Conservation (phyloP, 2,888 invertebrate genomes). For the Stictocephala bisonia region DNA sequence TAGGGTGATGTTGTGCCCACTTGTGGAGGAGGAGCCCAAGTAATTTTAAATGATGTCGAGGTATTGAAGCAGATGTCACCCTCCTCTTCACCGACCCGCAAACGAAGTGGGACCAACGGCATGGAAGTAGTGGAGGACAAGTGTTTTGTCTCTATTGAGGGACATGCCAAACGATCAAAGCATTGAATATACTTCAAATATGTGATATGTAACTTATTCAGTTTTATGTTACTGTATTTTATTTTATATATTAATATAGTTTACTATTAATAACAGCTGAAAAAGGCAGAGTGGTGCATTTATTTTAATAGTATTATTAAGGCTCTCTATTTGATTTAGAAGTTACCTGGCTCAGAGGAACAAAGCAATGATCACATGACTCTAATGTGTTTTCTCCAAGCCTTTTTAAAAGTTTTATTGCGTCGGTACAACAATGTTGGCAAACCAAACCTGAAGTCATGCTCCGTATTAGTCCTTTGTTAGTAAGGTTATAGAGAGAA, state of each 20-base stretch:
- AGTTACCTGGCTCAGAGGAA: no score
- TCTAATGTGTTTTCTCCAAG: no score
- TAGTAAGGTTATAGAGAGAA: no score
- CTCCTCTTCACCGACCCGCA: slow-evolving; percentile 66
- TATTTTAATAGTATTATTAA: no score
- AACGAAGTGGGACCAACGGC: slow-evolving; percentile 58
- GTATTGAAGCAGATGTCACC: slow-evolving; percentile 86
- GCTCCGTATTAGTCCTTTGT: no score
- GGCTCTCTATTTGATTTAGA: no score
- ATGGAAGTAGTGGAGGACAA: slow-evolving; percentile 61
- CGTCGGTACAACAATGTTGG: no score
- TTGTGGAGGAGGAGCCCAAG: slow-evolving; percentile 93
- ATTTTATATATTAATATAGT: neutral
- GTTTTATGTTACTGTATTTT: neutral
- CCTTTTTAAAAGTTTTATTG: no score
- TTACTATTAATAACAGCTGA: no score
- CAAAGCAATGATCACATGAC: no score
- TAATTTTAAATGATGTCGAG: slow-evolving; percentile 96
- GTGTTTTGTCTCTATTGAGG: slow-evolving; percentile 65
- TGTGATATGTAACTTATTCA: neutral
- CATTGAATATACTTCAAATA: neutral
- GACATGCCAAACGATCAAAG: slow-evolving; percentile 54
- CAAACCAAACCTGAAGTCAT: no score
- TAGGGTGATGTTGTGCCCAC: slow-evolving; percentile 94
- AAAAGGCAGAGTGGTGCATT: no score